Percentiles rank a stretch among this genome's conserved stretches.
These are phyloP conservation scores for Ditylenchus weischeri DNA, from an alignment of 2,888 invertebrate species.

Conservation along the genomic window DNA sequence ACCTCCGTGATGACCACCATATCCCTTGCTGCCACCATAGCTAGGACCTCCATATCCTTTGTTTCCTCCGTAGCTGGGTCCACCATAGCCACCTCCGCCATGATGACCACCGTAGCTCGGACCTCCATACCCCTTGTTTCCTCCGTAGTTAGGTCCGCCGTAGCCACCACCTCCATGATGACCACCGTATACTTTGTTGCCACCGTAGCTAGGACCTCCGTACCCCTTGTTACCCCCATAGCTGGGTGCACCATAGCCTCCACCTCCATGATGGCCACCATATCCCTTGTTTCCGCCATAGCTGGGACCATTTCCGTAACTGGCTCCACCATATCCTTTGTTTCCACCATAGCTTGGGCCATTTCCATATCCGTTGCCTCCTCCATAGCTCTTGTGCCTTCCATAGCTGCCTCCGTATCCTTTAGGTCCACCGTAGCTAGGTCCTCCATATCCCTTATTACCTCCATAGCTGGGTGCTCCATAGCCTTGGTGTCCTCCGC, in stretches of 20 bases:
- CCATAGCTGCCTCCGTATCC: neutral
- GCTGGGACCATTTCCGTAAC: too few species aligned
- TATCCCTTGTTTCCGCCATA: neutral
- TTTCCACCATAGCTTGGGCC: too few species aligned
- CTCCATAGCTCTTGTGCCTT: neutral
- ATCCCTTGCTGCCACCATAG: neutral
- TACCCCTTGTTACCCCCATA: neutral
- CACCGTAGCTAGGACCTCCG: neutral
- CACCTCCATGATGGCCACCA: neutral
- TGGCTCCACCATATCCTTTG: too few species aligned
- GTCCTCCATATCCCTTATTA: too few species aligned
- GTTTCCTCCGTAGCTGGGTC: constrained; percentile 5
- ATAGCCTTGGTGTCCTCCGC: neutral
- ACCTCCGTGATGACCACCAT: neutral
- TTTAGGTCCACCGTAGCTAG: neutral
- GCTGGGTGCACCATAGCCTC: constrained; percentile 5
- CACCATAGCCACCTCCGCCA: constrained; percentile 2
- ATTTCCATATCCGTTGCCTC: too few species aligned
- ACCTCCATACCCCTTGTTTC: neutral
- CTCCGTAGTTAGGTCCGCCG: neutral
- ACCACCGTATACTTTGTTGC: neutral
- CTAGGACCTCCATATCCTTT: neutral
- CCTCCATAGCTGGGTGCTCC: neutral
- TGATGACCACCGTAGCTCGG: neutral
- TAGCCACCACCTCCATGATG: neutral